Evolutionary conservation across 2,888 invertebrate species (phyloP).

Genomic region (Stenchaetothrips biformis): DNA sequence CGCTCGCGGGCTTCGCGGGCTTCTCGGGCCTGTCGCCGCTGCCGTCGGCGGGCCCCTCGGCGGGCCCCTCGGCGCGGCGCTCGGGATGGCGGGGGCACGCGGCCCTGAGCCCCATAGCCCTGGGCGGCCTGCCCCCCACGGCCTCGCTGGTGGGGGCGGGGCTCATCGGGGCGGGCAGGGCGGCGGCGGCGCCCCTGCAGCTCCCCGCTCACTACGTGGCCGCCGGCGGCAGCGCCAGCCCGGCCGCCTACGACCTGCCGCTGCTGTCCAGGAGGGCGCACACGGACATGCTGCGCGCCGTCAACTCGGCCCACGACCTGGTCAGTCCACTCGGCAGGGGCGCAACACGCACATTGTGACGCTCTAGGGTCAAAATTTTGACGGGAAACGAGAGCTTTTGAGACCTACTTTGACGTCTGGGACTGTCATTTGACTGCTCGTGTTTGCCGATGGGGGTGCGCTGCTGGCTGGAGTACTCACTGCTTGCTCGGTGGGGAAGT

Average conservation of each 20-base stretch:
- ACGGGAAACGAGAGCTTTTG: too few species aligned
- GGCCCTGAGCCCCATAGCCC: background rate
- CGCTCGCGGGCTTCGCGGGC: background rate
- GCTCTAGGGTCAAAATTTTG: too few species aligned
- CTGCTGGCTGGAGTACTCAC: too few species aligned
- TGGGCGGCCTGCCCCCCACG: background rate
- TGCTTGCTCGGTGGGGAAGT: too few species aligned
- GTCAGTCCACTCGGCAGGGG: background rate
- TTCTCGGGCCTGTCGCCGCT: background rate
- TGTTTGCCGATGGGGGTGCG: too few species aligned
- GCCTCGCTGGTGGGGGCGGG: conserved; percentile 18
- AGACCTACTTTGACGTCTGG: too few species aligned
- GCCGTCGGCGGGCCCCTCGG: background rate
- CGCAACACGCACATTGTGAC: too few species aligned
- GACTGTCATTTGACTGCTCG: too few species aligned
- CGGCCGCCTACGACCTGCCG: background rate
- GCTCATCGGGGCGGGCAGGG: background rate
- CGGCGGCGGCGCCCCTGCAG: background rate
- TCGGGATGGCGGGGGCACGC: background rate
- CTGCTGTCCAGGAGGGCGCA: background rate
- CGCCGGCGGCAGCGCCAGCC: background rate
- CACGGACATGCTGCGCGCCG: background rate
- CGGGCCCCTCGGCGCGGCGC: background rate
- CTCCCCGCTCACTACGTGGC: background rate
- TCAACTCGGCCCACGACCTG: conserved; percentile 6